Percentiles rank a stretch among this genome's conserved stretches.
These are phyloP conservation scores for Lasiurus cinereus DNA, from an alignment of 2,113 vertebrate genomes.

Conservation along the genomic window DNA sequence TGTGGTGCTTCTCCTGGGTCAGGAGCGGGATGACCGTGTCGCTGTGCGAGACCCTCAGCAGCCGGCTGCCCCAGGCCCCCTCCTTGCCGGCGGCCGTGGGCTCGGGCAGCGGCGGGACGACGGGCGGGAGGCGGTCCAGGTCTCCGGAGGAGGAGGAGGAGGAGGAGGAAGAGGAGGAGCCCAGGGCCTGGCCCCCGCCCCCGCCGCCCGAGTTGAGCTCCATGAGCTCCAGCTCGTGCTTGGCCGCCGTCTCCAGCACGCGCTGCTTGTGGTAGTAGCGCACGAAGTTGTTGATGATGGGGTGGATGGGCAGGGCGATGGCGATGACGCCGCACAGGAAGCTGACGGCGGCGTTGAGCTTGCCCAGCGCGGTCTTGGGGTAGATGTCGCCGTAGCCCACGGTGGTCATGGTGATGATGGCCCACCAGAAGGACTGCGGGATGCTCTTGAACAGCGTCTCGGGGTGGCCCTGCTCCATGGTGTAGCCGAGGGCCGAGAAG, in stretches of 20 bases:
- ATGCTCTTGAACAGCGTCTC: conserved; percentile 99
- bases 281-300: conserved; percentile 99
- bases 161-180: conserved; percentile 17
- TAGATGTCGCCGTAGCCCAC: conserved; percentile 99
- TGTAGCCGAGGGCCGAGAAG: conserved; percentile 97
- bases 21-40: conserved; percentile 92
- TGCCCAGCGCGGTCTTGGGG: conserved; percentile 97
- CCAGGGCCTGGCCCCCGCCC: not conserved
- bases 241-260: conserved; percentile 96
- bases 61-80: conserved; percentile 84
- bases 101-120: not conserved
- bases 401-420: conserved; percentile 99
- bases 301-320: conserved; percentile 97
- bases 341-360: conserved; percentile 97
- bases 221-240: conserved; percentile 97
- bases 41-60: conserved; percentile 90
- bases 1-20: conserved; percentile 89
- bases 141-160: conserved; percentile 56
- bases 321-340: conserved; percentile 98
- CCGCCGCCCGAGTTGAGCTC: conserved; percentile 89
- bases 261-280: conserved; percentile 98
- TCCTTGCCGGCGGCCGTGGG: conserved; percentile 76
- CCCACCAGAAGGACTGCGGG: conserved; percentile 99
- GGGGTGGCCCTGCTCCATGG: conserved; percentile 97
- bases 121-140: conserved; percentile 73